Conservation (phyloP, 1,140 invertebrate genomes). For the Drosophila trapezifrons region DNA sequence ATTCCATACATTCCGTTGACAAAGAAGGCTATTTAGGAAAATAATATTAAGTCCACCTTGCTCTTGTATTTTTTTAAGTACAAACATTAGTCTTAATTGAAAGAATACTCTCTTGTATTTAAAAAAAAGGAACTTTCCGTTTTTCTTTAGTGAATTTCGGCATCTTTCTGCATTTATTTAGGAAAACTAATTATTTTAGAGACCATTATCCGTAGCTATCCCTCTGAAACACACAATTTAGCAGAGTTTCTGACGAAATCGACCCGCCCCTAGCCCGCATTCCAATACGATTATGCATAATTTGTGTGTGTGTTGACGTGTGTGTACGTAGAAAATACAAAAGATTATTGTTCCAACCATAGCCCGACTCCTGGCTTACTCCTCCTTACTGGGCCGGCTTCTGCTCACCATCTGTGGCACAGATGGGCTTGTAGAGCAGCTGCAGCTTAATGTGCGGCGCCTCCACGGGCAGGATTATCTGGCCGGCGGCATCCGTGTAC, state of each 20-base stretch:
- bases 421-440: slow-evolving; percentile 85
- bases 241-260: not conserved
- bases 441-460: slow-evolving; percentile 88
- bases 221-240: no score
- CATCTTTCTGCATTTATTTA: not conserved
- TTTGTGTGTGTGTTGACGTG: not conserved
- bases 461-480: slow-evolving; percentile 85
- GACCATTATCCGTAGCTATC: slow-evolving; percentile 2
- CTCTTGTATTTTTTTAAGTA: no score
- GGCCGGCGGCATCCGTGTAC: slow-evolving; percentile 86
- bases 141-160: not conserved
- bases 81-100: no score
- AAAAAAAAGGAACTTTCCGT: not conserved
- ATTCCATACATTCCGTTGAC: not conserved
- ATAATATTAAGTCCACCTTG: no score
- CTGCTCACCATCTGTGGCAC: not conserved
- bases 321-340: slow-evolving; percentile 37
- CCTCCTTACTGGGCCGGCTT: slow-evolving; percentile 4
- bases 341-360: slow-evolving; percentile 32
- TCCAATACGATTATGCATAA: slow-evolving; percentile 35
- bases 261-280: slow-evolving; percentile 12
- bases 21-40: no score
- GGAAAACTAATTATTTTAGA: no score
- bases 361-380: no score
- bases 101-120: no score